These are phyloP conservation scores for Bufo gargarizans DNA, from an alignment of 2,113 vertebrate species.

Conservation along the genomic window DNA sequence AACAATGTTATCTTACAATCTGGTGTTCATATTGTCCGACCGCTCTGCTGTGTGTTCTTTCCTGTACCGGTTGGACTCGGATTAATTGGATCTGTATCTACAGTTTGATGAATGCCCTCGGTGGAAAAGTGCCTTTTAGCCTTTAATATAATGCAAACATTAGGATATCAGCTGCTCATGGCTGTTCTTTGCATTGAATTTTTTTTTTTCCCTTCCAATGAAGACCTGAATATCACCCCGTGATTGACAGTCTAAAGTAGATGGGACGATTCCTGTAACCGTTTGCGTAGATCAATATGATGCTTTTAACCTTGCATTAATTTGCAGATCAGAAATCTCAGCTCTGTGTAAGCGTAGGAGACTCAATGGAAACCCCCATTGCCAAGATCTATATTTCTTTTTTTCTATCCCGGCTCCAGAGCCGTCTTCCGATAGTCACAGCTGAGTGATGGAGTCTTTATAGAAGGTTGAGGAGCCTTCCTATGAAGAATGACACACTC, in stretches of 20 bases:
- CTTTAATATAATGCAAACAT: too few relatives aligned
- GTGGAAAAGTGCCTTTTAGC: too few relatives aligned
- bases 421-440: constrained; percentile 20
- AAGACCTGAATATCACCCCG: neutral
- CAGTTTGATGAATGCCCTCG: too few relatives aligned
- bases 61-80: too few relatives aligned
- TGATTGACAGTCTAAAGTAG: neutral
- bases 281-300: constrained; percentile 21
- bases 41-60: too few relatives aligned
- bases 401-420: constrained; percentile 12
- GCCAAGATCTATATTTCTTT: constrained; percentile 40
- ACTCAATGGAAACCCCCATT: neutral
- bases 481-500: neutral
- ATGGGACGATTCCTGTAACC: neutral
- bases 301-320: constrained; percentile 22
- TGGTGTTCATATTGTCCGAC: too few relatives aligned
- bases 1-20: too few relatives aligned
- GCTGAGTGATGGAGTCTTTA: constrained; percentile 16
- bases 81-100: too few relatives aligned
- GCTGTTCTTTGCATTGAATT: too few relatives aligned
- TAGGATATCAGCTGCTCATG: too few relatives aligned
- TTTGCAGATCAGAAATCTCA: constrained; percentile 18
- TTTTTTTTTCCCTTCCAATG: neutral
- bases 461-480: neutral
- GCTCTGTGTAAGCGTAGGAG: neutral